Evolutionary conservation across 2,797 vertebrate species (phyloP), one percentile per base, ranked within the genome.

Genomic region (Arrhamphus sclerolepis): DNA sequence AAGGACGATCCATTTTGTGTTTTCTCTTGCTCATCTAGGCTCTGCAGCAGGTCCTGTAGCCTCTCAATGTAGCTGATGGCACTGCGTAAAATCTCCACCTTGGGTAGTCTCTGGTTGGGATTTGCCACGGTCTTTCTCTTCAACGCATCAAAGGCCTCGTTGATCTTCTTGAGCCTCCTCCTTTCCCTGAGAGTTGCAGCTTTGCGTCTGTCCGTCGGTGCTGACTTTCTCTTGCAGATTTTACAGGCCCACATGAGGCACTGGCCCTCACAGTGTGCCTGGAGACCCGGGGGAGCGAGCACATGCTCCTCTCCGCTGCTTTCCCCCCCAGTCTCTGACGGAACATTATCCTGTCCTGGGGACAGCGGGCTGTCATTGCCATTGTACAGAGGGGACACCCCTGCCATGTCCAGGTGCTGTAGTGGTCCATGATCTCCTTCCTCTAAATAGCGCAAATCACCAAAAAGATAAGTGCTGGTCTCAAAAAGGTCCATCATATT

Each of bases 401-500:
- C 96, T 6, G 93, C 87, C 88, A 96, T 93, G 83, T 97, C 97
- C 93, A 98, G 77, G 52, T 94, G 94, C 85, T 96, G 95, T 43
- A 98, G 84, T 22, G 94, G 88, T 75, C 95, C 95, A 90, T 95
- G 94, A 73, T 98, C 96, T 2, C 92, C 94, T 3, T 89, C 89
- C 38, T 98, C 97, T 82, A 99, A 91, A 63, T 96, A 98, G 38
- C 91, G 92, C 84, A 94, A 70, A 75, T 94, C 93, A 51, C 86
- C 89, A 87, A 98, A 98, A 88, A 98, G 97, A 92, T 96, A 98
- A 90, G 95, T 93, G 84, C 93, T 95, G 86, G 96, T 95, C 95
- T 99, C 97, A 79, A 99, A 98, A 94, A 98, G 95, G 94, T 98
- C 97, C 97, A 99, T 98, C 96, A 98, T 98, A 93, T 92, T 98